Percentiles rank a stretch among this genome's conserved stretches.
phyloP scores from a whole-genome alignment of 2,888 invertebrate genomes.

The Nebria brevicollis region DNA sequence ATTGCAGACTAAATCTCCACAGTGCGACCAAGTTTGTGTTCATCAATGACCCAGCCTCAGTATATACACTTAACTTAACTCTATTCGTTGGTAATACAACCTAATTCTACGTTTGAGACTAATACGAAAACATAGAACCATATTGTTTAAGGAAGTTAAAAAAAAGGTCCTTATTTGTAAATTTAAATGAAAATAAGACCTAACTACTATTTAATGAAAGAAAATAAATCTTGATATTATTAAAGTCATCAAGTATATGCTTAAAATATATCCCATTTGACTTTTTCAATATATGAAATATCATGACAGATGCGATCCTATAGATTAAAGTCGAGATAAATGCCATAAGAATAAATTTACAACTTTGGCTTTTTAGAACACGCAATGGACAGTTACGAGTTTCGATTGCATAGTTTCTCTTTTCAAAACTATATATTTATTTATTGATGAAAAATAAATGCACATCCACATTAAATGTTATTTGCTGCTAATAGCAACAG shows the following conservation, averaged over 20 bases:
- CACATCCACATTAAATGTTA: conserved; percentile 26
- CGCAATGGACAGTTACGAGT: background rate
- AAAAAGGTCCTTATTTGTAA: too few relatives aligned
- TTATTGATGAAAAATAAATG: conserved; percentile 23
- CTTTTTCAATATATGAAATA: background rate
- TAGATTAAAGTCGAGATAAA: conserved; percentile 15
- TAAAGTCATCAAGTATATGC: background rate
- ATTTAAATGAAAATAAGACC: too few relatives aligned
- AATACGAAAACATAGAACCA: too few relatives aligned
- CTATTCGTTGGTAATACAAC: too few relatives aligned
- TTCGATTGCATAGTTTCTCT: conserved; percentile 33
- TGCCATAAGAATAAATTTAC: conserved; percentile 16
- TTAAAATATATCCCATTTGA: background rate
- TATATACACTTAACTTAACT: too few relatives aligned
- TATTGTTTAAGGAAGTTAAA: too few relatives aligned
- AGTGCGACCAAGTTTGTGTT: too few relatives aligned
- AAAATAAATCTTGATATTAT: too few relatives aligned
- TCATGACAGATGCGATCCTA: conserved; percentile 9
- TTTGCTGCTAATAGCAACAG: background rate
- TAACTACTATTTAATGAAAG: too few relatives aligned
- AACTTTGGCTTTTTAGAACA: conserved; percentile 17
- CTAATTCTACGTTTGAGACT: too few relatives aligned
- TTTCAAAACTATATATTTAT: conserved; percentile 25
- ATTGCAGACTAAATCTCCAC: background rate
- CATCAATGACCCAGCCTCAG: too few relatives aligned